A percentile compares a stretch with the other conserved stretches of the same genome.
phyloP scores from a whole-genome alignment of 2,888 invertebrate genomes.

The Cosmorhoe ocellata region DNA sequence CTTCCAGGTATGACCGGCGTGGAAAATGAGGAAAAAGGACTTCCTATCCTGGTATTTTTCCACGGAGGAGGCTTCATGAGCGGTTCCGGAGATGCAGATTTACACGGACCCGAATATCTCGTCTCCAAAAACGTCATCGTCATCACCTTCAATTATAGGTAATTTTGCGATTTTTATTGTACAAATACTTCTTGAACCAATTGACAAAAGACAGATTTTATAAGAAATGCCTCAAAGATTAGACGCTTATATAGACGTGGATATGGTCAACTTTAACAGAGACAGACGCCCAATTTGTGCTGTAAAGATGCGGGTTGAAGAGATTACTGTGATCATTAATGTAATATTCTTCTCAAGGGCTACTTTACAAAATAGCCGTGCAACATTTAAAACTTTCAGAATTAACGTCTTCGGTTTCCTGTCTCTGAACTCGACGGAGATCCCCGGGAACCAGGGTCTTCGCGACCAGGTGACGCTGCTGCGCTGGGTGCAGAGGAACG shows the following conservation, averaged over 20 bases:
- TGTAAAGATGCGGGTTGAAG: too few relatives aligned
- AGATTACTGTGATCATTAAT: too few relatives aligned
- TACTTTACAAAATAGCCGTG: not conserved
- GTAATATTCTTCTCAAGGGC: too few relatives aligned
- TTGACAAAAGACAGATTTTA: too few relatives aligned
- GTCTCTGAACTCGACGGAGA: constrained; percentile 54
- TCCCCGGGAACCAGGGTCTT: constrained; percentile 76
- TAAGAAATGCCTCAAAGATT: too few relatives aligned
- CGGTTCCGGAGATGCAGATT: constrained; percentile 67
- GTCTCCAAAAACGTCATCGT: constrained; percentile 63
- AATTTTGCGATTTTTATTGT: not conserved
- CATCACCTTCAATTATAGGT: constrained; percentile 75
- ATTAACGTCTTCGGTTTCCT: constrained; percentile 72
- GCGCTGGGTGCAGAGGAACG: constrained; percentile 67
- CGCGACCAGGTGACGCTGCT: constrained; percentile 68
- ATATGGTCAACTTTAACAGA: too few relatives aligned
- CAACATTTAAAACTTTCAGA: constrained; percentile 47
- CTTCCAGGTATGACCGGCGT: constrained; percentile 5
- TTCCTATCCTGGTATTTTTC: constrained; percentile 68
- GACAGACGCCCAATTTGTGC: too few relatives aligned
- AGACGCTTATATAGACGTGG: too few relatives aligned
- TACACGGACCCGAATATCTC: constrained; percentile 68
- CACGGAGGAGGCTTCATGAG: constrained; percentile 74
- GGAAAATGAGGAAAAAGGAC: constrained; percentile 22
- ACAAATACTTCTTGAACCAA: too few relatives aligned